Conservation (phyloP, 2,113 vertebrate genomes). For the Halcyon malimbica region DNA sequence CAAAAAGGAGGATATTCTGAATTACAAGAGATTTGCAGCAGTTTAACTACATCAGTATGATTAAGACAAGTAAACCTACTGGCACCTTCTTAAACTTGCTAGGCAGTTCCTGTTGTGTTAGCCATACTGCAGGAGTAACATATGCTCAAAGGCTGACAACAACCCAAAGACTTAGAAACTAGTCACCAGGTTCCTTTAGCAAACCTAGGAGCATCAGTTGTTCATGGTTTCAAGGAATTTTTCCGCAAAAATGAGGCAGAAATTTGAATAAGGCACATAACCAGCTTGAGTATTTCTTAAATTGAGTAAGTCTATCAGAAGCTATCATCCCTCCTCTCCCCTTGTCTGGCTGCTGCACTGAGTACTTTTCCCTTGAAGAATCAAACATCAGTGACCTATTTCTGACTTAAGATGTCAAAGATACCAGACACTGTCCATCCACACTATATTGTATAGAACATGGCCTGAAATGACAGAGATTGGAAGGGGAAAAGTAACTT, state of each 20-base stretch:
- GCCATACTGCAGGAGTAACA: not conserved
- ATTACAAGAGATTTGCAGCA: not conserved
- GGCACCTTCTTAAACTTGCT: not conserved
- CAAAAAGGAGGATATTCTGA: not conserved
- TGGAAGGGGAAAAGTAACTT: not conserved
- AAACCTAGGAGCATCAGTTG: not conserved
- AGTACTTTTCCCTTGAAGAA: not conserved
- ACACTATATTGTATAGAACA: not conserved
- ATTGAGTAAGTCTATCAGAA: not conserved
- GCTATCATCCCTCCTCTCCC: not conserved
- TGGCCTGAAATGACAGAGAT: not conserved
- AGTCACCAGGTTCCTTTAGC: not conserved
- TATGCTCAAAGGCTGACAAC: not conserved
- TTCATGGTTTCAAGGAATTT: not conserved
- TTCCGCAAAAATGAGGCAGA: not conserved
- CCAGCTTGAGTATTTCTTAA: not conserved
- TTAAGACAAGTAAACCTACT: conserved; percentile 2
- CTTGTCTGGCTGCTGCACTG: not conserved
- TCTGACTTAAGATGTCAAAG: not conserved
- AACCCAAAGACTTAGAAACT: not conserved
- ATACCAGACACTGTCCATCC: not conserved
- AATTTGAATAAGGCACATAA: not conserved
- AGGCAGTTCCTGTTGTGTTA: not conserved
- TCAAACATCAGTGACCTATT: conserved; percentile 10
- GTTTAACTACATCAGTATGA: not conserved